Conservation (phyloP, 2,113 vertebrate species). For the Catharus minimus region DNA sequence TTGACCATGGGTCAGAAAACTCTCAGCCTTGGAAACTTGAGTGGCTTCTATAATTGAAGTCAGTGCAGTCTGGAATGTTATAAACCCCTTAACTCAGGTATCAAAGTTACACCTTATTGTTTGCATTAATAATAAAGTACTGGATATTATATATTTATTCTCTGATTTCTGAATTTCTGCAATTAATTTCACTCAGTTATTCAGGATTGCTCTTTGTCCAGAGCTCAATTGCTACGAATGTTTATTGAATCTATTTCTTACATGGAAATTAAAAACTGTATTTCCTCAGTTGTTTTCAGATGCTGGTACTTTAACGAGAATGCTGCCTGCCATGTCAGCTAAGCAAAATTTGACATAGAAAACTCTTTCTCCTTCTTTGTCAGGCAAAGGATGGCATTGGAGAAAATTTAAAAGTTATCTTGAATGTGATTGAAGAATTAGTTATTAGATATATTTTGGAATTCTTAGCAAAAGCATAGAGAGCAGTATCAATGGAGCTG, state of each 20-base stretch:
- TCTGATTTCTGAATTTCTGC: not conserved
- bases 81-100: not conserved
- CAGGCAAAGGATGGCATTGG: not conserved
- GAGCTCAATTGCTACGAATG: not conserved
- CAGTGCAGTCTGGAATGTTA: not conserved
- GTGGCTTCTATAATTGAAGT: not conserved
- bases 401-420: not conserved
- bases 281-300: not conserved
- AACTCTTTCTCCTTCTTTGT: not conserved
- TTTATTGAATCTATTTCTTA: not conserved
- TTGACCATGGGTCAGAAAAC: not conserved
- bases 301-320: not conserved
- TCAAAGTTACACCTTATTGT: not conserved
- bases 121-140: not conserved
- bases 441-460: not conserved
- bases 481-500: not conserved
- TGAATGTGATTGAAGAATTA: not conserved
- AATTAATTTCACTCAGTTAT: not conserved
- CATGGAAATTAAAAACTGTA: not conserved
- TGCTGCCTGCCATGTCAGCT: not conserved
- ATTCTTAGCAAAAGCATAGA: not conserved
- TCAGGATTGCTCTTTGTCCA: not conserved
- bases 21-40: not conserved
- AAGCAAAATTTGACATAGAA: not conserved
- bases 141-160: not conserved